Base-by-base conservation (phyloP, 2,797 vertebrate species). In the Nyctibius grandis region DNA sequence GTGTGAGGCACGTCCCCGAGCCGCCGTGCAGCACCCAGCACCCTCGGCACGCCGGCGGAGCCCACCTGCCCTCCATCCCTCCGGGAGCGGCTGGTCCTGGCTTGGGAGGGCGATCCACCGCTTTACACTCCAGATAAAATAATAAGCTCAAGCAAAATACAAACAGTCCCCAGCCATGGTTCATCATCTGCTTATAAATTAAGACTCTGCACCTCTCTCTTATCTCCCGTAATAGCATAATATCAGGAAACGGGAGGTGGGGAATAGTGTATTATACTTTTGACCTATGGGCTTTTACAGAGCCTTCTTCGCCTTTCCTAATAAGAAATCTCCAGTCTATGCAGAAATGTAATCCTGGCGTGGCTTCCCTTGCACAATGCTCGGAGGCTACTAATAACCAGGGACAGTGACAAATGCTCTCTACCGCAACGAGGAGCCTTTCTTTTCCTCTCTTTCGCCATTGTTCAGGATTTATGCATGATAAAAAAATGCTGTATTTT, bases 381-480 rank as follows among this genome's bases (percentile, higher is more conserved):
- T 97, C 50, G 28, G 57, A 95, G 89, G 93, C 95, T 78, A 88
- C 89, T 95, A 97, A 97, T 86, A 96, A 95, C 95, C 63, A 94
- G 95, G 59, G 96, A 94, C 91, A 96, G 69, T 96, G 95, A 97
- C 64, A 88, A 97, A 97, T 92, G 87, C 63, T 95, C 95, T 89
- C 91, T 92, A 89, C 82, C 0, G 12, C 94, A 92, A 91, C 8
- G 31, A 84, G 78, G n/a, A 97, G 89, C 83, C 80, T 84, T 91
- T 93, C 83, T 89, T 90, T 89, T 70, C 44, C 90, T 63, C n/a
- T 94, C 73, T 87, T 96, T 64, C 3, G 3, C 86, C 65, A 56
- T 79, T 87, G 84, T 82, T 83, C 0, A 4, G 81, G 93, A 81
- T 95, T 97, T 96, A 92, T 85, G 45, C 56, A 89, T 84, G 93